Percentiles rank a stretch among this genome's conserved stretches.
Conservation (phyloP, 2,113 vertebrate species). For the Rattus rattus region DNA sequence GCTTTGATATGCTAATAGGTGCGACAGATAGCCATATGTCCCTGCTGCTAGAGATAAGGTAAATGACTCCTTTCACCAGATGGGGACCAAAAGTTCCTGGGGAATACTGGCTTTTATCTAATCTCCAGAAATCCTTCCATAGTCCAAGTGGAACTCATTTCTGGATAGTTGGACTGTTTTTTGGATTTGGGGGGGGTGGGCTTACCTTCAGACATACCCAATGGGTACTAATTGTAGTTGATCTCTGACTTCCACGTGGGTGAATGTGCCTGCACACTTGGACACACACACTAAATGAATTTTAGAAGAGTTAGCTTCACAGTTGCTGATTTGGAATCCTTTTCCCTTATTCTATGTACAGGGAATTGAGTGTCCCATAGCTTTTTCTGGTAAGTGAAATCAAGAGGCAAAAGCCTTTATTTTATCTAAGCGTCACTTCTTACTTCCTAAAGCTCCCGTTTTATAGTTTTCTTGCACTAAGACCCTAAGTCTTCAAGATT, state of each 20-base stretch:
- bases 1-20: neutral
- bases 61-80: neutral
- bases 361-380: conserved; percentile 9
- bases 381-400: conserved; percentile 10
- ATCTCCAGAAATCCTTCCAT: neutral
- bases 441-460: neutral
- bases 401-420: conserved; percentile 4
- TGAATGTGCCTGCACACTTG: neutral
- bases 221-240: no score
- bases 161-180: neutral
- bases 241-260: neutral
- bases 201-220: neutral
- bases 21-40: neutral
- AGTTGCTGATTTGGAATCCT: neutral
- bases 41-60: neutral
- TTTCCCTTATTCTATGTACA: conserved; percentile 3
- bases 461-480: conserved; percentile 20
- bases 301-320: neutral
- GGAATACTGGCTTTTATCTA: neutral
- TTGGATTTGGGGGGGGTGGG: neutral
- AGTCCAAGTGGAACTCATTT: neutral
- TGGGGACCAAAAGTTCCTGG: neutral
- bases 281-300: neutral
- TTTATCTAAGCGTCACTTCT: neutral
- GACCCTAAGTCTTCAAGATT: conserved; percentile 20